Conservation (phyloP, 2,113 vertebrate species). For the Macheiramphus alcinus region DNA sequence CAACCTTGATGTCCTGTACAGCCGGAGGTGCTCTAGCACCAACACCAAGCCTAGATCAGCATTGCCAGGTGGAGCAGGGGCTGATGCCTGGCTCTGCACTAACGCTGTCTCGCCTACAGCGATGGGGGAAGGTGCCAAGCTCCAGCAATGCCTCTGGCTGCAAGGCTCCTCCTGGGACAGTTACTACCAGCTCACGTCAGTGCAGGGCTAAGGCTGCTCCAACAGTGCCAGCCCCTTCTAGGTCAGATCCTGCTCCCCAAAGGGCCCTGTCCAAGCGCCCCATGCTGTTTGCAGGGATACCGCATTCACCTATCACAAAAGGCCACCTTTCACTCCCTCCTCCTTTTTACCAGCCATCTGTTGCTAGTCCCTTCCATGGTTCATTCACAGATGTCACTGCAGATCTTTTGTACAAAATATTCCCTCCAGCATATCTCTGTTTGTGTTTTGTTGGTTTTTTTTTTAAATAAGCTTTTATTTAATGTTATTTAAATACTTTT, state of each 20-base stretch:
- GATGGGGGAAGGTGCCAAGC: background rate
- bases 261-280: background rate
- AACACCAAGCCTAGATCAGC: background rate
- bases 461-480: background rate
- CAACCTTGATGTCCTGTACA: background rate
- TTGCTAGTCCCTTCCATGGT: background rate
- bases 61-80: background rate
- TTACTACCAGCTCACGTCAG: background rate
- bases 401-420: constrained; percentile 1
- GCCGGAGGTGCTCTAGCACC: background rate
- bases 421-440: background rate
- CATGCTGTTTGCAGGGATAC: background rate
- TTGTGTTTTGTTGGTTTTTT: background rate
- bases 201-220: background rate
- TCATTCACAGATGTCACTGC: constrained; percentile 16
- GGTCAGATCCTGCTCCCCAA: background rate
- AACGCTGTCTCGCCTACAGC: fast-evolving
- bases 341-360: background rate
- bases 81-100: background rate
- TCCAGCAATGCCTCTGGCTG: background rate
- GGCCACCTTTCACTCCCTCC: background rate
- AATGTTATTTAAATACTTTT: background rate
- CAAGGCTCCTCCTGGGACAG: background rate
- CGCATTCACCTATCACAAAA: background rate
- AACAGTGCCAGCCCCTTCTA: fast-evolving